Evolutionary conservation across 1,140 invertebrate species (phyloP).

Genomic region (Drosophila nigrodunni): DNA sequence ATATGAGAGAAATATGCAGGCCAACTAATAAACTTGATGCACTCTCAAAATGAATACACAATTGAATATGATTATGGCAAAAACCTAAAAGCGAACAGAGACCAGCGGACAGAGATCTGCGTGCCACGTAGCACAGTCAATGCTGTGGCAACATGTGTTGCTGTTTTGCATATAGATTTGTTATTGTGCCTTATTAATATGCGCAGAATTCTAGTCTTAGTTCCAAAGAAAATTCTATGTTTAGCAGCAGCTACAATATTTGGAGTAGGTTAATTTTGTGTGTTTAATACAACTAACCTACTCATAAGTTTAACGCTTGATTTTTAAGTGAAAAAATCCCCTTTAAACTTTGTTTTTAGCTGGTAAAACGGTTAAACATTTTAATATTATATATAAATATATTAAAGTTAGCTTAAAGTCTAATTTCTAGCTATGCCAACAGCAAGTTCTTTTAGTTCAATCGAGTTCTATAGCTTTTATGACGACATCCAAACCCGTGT

Average conservation of each 20-base stretch:
- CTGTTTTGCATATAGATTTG: background rate
- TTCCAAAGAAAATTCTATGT: background rate
- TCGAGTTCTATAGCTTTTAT: background rate
- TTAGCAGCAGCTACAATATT: background rate
- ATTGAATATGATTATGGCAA: conserved; percentile 35
- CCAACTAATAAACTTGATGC: conserved; percentile 52
- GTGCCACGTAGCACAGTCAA: conserved; percentile 2
- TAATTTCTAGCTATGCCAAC: no score
- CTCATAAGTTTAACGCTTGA: no score
- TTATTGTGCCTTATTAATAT: background rate
- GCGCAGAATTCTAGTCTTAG: background rate
- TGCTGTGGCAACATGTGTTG: background rate
- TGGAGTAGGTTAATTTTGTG: background rate
- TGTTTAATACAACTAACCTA: no score
- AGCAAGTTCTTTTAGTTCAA: background rate
- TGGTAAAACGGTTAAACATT: no score
- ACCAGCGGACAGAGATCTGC: background rate
- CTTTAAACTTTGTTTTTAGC: no score
- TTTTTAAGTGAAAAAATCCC: no score
- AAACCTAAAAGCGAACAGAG: conserved; percentile 4
- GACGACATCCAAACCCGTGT: background rate
- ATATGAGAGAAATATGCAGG: conserved; percentile 21
- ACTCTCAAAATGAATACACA: conserved; percentile 39
- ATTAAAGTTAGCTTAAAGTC: background rate
- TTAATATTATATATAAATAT: background rate